Evolutionary conservation across 2,113 vertebrate genomes (phyloP), one percentile per base, ranked within the genome.

Genomic region (Scomber scombrus): DNA sequence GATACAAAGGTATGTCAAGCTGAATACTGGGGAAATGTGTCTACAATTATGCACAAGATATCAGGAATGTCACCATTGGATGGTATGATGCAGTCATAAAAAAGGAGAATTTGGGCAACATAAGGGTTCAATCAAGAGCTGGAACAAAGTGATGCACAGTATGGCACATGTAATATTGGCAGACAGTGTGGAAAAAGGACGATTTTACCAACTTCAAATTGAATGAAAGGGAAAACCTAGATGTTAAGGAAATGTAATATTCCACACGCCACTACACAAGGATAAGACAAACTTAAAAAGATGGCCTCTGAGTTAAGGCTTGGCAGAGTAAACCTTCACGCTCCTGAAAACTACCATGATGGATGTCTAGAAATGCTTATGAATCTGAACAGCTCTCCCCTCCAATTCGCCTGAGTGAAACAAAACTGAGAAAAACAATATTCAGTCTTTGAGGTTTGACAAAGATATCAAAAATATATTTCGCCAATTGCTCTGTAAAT

Each of bases 401-500:
- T 73, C 67, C 80, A 50, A 73, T 66, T 78, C 4, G 23, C 62
- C 60, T 54, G 46, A 15, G 64, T 49, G 69, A 86, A 70, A 73
- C 77, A 81, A 81, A 68, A 75, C 49, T 71, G 58, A 88, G 75
- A 81, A 85, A 78, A 52, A 80, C 40, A 75, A 52, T 43, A 7
- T 64, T 86, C 75, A 50, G 23, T 85, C 74, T 82, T 29, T 19
- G 68, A 78, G 73, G 45, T 85, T 81, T 81, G 81, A 86, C 71
- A 85, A 83, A 78, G 75, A 87, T 88, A 82, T 84, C 58, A 76
- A 71, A 80, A 85, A 78, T 16, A 79, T 49, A 80, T 56, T 77
- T 56, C 80, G 57, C 64, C 83, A 85, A 71, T 79, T 74, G 64
- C 62, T 71, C 63, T 68, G 66, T 68, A 66, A 89, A 81, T 88